Percentiles rank a stretch among this genome's conserved stretches.
Conservation (phyloP, 2,113 vertebrate species). For the Gopherus flavomarginatus region DNA sequence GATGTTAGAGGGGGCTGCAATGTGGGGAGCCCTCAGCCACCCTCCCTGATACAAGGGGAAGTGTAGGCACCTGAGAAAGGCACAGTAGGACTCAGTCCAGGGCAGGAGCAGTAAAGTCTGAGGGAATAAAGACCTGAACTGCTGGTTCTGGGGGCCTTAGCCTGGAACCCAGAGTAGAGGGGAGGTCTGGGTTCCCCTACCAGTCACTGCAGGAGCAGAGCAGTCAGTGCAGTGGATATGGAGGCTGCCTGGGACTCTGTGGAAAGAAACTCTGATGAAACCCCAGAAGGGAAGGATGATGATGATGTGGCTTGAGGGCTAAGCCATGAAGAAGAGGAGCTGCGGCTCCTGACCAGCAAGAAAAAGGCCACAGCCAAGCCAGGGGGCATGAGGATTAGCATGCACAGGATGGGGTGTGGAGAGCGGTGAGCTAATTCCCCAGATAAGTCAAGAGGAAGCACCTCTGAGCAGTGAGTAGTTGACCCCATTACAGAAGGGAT, state of each 20-base stretch:
- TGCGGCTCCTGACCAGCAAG: neutral
- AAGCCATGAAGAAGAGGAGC: neutral
- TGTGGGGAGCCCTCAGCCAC: too few species aligned
- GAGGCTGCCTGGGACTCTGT: neutral
- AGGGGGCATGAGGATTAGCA: rapidly evolving
- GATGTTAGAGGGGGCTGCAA: too few species aligned
- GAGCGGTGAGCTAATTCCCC: neutral
- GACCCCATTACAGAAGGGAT: neutral
- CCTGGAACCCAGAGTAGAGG: neutral
- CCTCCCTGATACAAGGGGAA: too few species aligned
- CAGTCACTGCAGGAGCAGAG: neutral
- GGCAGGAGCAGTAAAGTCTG: neutral
- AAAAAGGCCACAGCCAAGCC: neutral
- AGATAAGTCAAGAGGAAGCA: neutral
- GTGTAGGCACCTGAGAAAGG: neutral
- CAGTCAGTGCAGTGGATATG: neutral
- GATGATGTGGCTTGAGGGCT: neutral
- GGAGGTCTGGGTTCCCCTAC: neutral
- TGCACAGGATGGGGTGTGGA: neutral
- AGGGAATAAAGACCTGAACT: neutral
- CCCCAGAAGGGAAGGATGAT: neutral
- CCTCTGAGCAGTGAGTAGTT: neutral
- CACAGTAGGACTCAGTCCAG: neutral
- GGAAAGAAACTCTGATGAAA: neutral
- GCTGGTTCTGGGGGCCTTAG: neutral